phyloP scores from a whole-genome alignment of 92 coral and sea anemone species.

The Diadumene lineata region DNA sequence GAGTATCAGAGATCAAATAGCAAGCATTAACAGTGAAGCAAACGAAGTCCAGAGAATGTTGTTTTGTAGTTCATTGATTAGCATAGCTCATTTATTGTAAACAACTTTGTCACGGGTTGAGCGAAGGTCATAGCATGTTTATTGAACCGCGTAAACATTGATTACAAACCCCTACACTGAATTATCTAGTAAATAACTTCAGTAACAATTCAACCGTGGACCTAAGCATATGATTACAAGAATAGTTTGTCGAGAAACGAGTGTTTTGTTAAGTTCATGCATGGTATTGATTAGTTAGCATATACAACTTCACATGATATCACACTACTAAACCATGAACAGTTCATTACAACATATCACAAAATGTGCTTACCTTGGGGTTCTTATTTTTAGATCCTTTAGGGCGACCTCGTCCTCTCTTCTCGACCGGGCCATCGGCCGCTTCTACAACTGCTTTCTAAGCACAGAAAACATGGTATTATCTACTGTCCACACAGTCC shows the following conservation, averaged over 20 bases:
- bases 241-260: too few relatives aligned
- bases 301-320: constrained; percentile 22
- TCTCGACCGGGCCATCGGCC: constrained; percentile 73
- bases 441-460: constrained; percentile 42
- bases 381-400: constrained; percentile 95
- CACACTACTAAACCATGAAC: constrained; percentile 8
- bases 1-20: neutral
- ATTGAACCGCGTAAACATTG: constrained; percentile 32
- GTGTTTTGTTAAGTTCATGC: too few relatives aligned
- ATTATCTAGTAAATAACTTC: neutral
- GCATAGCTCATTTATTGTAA: too few relatives aligned
- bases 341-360: constrained; percentile 9
- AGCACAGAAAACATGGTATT: neutral
- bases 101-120: constrained; percentile 52
- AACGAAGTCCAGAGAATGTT: too few relatives aligned
- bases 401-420: constrained; percentile 89
- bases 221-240: too few relatives aligned
- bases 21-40: too few relatives aligned
- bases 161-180: constrained; percentile 8
- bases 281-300: constrained; percentile 3
- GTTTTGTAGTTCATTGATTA: too few relatives aligned
- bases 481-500: constrained; percentile 1
- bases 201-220: neutral
- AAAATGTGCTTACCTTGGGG: constrained; percentile 65
- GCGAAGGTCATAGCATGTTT: constrained; percentile 14